These are phyloP conservation scores for Callyntrura guangdongensis DNA, from an alignment of 2,888 invertebrate genomes.

Conservation along the genomic window DNA sequence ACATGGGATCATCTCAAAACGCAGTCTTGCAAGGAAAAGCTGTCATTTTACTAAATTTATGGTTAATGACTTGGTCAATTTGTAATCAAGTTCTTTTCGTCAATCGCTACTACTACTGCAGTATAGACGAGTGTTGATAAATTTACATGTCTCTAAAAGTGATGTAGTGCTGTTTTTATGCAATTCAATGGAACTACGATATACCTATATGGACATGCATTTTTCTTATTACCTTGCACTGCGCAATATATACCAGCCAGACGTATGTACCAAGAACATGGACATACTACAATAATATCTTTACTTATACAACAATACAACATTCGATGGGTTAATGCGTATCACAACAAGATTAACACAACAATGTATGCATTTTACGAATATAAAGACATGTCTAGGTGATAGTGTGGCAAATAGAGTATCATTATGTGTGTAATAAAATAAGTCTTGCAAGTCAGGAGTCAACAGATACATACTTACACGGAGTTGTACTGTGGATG, in stretches of 20 bases:
- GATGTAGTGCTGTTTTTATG: conserved; percentile 14
- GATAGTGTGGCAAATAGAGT: background rate
- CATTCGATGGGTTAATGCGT: background rate
- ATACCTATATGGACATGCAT: background rate
- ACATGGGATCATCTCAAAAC: background rate
- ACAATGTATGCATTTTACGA: background rate
- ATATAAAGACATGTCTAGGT: background rate
- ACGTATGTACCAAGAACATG: background rate
- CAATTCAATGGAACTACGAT: background rate
- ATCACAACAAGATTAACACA: conserved; percentile 12
- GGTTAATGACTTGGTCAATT: conserved; percentile 76
- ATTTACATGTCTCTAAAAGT: conserved; percentile 4
- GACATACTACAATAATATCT: background rate
- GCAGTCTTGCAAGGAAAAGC: conserved; percentile 16
- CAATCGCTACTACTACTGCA: conserved; percentile 6
- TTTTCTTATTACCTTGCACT: conserved; percentile 1
- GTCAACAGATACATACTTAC: background rate
- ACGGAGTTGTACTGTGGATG: background rate
- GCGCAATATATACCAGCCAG: background rate
- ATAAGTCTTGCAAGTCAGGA: background rate
- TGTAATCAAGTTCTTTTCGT: conserved; percentile 69
- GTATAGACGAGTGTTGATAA: background rate
- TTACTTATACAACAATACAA: background rate
- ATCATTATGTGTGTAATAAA: background rate
- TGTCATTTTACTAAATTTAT: conserved; percentile 74